Conservation (phyloP, 2,113 vertebrate genomes). For the Triplophysa siluroides region DNA sequence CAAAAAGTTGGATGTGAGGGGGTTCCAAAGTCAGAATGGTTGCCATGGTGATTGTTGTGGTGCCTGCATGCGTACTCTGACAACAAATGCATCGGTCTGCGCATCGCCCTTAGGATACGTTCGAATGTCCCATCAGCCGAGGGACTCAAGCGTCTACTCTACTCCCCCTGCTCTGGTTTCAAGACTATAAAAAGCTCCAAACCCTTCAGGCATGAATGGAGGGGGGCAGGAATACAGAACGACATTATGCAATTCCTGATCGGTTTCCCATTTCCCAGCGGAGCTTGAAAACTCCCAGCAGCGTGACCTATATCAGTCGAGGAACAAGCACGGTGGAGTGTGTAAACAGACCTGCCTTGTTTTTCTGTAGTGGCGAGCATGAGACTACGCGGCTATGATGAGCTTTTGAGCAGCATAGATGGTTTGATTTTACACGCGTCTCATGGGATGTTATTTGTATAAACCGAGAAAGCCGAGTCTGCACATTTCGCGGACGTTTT, state of each 20-base stretch:
- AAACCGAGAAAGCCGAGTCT: background rate
- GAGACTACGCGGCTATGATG: background rate
- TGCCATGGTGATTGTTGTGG: background rate
- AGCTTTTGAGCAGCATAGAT: background rate
- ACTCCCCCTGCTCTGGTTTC: slow-evolving; percentile 28
- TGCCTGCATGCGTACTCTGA: background rate
- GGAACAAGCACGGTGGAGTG: slow-evolving; percentile 20
- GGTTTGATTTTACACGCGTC: slow-evolving; percentile 10
- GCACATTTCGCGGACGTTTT: slow-evolving; percentile 12
- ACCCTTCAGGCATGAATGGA: slow-evolving; percentile 19
- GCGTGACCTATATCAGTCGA: slow-evolving; percentile 14
- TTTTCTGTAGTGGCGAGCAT: background rate
- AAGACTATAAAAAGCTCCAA: slow-evolving; percentile 60
- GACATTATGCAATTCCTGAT: slow-evolving; percentile 61
- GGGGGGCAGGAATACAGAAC: slow-evolving; percentile 32
- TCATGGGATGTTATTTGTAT: slow-evolving; percentile 25
- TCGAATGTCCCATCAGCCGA: background rate
- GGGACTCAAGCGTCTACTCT: slow-evolving; percentile 22
- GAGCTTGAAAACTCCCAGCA: slow-evolving; percentile 36
- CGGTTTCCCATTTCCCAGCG: slow-evolving; percentile 54
- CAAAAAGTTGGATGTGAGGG: too few relatives aligned
- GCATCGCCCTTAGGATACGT: background rate
- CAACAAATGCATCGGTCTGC: background rate
- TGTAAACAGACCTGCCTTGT: background rate
- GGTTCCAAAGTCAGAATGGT: background rate